Conservation (phyloP, 2,888 invertebrate genomes). For the Tethea ocularis region DNA sequence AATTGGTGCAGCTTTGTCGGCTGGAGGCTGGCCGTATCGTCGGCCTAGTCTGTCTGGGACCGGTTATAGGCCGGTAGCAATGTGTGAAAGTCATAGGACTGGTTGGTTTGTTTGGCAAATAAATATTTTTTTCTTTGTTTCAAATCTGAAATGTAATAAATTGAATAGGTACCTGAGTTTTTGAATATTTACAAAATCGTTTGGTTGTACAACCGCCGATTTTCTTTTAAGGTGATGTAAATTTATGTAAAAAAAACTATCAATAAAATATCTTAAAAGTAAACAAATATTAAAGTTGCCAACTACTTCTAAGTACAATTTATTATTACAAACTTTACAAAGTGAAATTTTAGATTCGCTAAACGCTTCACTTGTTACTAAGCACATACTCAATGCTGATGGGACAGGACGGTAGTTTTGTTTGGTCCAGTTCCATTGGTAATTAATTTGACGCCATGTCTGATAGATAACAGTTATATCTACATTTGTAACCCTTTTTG, state of each 20-base stretch:
- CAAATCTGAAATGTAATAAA: no score
- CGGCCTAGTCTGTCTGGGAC: constrained; percentile 46
- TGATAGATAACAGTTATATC: constrained; percentile 18
- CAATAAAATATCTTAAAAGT: no score
- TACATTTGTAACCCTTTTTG: neutral
- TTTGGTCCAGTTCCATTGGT: constrained; percentile 46
- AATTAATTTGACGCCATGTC: constrained; percentile 60
- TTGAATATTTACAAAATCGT: no score
- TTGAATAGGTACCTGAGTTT: no score
- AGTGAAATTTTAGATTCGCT: neutral
- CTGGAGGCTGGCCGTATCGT: constrained; percentile 47
- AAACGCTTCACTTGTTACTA: constrained; percentile 4
- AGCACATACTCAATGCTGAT: constrained; percentile 9
- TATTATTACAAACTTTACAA: no score
- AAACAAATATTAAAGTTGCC: no score
- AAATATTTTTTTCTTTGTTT: no score
- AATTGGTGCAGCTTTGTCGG: constrained; percentile 80
- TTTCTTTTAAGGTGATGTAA: no score
- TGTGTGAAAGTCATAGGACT: constrained; percentile 19
- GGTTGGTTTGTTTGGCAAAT: no score
- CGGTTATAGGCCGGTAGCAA: constrained; percentile 32
- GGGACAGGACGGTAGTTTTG: constrained; percentile 33
- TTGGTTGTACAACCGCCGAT: no score
- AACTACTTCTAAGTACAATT: no score
- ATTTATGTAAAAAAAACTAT: no score